phyloP scores from a whole-genome alignment of 2,797 vertebrate species.

The Protosalanx chinensis region DNA sequence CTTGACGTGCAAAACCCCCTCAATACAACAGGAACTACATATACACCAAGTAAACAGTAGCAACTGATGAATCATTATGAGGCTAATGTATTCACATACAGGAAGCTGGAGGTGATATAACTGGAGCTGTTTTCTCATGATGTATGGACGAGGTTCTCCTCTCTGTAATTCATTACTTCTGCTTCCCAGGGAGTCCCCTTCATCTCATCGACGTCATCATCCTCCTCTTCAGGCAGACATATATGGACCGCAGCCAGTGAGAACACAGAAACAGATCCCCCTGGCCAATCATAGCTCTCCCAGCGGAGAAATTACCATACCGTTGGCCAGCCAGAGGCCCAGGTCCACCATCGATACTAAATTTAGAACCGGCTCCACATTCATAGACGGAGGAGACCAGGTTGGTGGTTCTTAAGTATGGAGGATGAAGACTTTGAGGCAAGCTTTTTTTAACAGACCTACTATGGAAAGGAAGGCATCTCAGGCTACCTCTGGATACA shows the following conservation, averaged over 20 bases:
- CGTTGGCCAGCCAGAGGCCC: neutral
- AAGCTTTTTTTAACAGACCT: neutral
- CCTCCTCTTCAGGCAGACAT: constrained; percentile 12
- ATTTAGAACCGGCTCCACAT: neutral
- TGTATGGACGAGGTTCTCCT: neutral
- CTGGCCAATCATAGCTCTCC: constrained; percentile 13
- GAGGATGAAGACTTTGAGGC: neutral
- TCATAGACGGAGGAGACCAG: neutral
- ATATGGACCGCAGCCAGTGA: neutral
- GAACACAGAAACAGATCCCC: neutral
- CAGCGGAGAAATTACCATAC: constrained; percentile 8
- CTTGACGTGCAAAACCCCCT: neutral
- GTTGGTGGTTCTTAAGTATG: neutral
- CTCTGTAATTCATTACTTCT: neutral
- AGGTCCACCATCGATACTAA: neutral
- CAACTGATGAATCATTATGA: neutral
- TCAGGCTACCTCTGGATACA: too few species aligned
- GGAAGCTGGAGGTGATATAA: neutral
- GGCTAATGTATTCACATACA: neutral
- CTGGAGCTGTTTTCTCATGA: neutral
- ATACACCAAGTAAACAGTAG: too few species aligned
- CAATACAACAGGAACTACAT: neutral
- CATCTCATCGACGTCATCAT: constrained; percentile 1
- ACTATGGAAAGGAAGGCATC: neutral
- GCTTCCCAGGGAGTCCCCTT: neutral